Conservation (phyloP, 2,113 vertebrate species). For the zebrafish (Danio rerio) region GRCz12tu NC_133180.1:67606501-67607000, state of each 20-base stretch:
- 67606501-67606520: not conserved
- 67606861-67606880: not conserved
- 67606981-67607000: too few species aligned
- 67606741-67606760: conserved; percentile 6
- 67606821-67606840: not conserved
- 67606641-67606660: not conserved
- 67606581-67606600: not conserved
- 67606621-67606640: not conserved
- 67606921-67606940: too few species aligned
- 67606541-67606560: not conserved
- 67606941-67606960: too few species aligned
- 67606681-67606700: conserved; percentile 15
- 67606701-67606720: conserved; percentile 19
- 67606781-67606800: not conserved
- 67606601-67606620: not conserved
- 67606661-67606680: not conserved
- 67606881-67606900: not conserved
- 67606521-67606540: conserved; percentile 4
- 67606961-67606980: too few species aligned
- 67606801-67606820: not conserved
- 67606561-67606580: not conserved
- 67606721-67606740: not conserved
- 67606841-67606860: too few species aligned
- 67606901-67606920: too few species aligned
- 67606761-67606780: not conserved